Base-by-base conservation (phyloP, 2,113 vertebrate species). In the Notiomystis cincta region DNA sequence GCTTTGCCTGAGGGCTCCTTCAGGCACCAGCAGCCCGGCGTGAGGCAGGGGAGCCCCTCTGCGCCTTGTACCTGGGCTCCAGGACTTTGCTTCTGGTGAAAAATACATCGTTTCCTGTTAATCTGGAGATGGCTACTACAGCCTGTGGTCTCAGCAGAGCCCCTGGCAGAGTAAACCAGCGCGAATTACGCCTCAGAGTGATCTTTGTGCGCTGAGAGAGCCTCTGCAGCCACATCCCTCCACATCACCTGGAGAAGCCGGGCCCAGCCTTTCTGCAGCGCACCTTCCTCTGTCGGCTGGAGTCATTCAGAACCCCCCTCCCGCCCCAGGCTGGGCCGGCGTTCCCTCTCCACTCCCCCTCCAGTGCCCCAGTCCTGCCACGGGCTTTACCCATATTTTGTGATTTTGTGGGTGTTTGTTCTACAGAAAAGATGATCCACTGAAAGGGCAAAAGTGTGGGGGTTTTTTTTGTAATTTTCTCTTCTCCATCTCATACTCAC, bases 61-160 rank as follows among this genome's bases (percentile, higher is more conserved):
- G 33, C 13, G 8, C 50, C 40, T 33, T 7, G 3, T 24, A 28
- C 30, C 50, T 2, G 2, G 30, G 18, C 44, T 84, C 44, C 81
- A 54, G 70, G 19, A 8, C 61, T 65, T 33, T 3, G 13, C 6
- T 80, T 65, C 31, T 9, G 33, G 23, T 85, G 85, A 72, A 87
- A 87, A 72, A 33, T 5, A 5, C 4, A 5, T 21, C 0, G 0
- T 53, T 58, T 50, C 15, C 15, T n/a, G 23, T 42, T 82, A 0
- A 0, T 31, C 27, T 5, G 3, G 45, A 28, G 3, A 0, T 13
- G 31, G 27, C 40, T 81, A 3, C 6, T 47, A 22, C 60, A 48
- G 40, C n/a, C 58, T 37, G 54, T 19, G 21, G 40, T 54, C 38
- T 83, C 15, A 11, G 51, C 33, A 70, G 65, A 70, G 42, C 33